Evolutionary conservation across 2,113 vertebrate species (phyloP), one percentile per base, ranked within the genome.

Genomic region (Oncorhynchus clarkii): DNA sequence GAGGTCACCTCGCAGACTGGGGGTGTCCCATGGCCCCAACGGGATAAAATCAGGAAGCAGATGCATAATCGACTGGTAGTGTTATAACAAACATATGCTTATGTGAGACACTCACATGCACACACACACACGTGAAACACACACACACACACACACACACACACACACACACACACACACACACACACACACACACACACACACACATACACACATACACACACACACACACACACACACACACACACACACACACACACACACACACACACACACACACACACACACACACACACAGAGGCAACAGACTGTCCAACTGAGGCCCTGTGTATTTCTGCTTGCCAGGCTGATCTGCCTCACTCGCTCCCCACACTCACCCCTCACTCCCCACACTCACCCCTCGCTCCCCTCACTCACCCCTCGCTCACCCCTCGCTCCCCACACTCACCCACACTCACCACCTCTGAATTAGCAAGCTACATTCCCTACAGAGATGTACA

Each of bases 381-480:
- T 34, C 5, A 0, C 31, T 34, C 31, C 5, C 31, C 4, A 6
- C 31, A 34, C 31, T 34, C 31, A 34, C 31, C 31, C 31, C 31
- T 34, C 31, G 1, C 31, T 34, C 5, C 31, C 5, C 31, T 0
- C 34, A 39, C 34, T 7, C 34, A 45, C 39, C 8, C 8, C 39
- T 39, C 34, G 0, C 34, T 39, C 34, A 39, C 34, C 34, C 39
- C 39, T 39, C 34, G 2, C 34, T 39, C 8, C 8, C 34, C 39
- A 11, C 2, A 45, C 39, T 45, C 39, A 45, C 34, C 39, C 39
- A 9, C 39, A 2, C 39, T 39, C 8, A 8, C 7, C 7, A 39
- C 22, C 29, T 13, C 8, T 80, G 78, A 85, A 82, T 84, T 82
- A 84, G 82, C 74, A 83, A 73, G 54, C 73, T 74, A 77, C 78